A percentile compares a stretch with the other conserved stretches of the same genome.
Evolutionary conservation across 2,888 invertebrate species (phyloP).

Genomic region (Tridacna gigas): DNA sequence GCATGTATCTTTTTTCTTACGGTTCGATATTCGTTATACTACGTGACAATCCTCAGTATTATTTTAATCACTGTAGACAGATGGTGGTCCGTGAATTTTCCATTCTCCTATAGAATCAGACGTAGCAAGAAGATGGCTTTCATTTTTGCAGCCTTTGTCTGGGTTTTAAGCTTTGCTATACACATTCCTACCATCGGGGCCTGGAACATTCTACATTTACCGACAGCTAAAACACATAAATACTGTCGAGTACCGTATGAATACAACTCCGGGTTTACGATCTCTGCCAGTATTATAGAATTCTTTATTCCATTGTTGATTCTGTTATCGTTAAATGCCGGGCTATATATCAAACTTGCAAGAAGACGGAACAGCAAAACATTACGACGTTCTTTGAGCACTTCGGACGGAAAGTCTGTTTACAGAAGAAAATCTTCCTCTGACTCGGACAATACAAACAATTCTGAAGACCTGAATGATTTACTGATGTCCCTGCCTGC

Average conservation of each 20-base stretch:
- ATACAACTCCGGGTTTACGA: slow-evolving; percentile 65
- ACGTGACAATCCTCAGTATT: slow-evolving; percentile 77
- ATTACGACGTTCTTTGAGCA: slow-evolving; percentile 77
- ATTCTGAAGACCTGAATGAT: slow-evolving; percentile 37
- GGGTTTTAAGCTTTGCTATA: slow-evolving; percentile 72
- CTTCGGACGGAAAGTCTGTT: slow-evolving; percentile 70
- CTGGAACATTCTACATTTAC: slow-evolving; percentile 66
- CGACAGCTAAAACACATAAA: slow-evolving; percentile 29
- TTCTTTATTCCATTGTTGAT: slow-evolving; percentile 73
- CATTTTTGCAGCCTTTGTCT: slow-evolving; percentile 65
- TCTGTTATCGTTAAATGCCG: slow-evolving; percentile 73
- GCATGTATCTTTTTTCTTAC: slow-evolving; percentile 70
- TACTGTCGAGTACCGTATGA: slow-evolving; percentile 67
- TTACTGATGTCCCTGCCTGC: slow-evolving; percentile 12
- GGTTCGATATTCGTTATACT: slow-evolving; percentile 70
- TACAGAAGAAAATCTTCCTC: slow-evolving; percentile 71
- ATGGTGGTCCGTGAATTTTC: slow-evolving; percentile 80
- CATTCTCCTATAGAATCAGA: slow-evolving; percentile 77
- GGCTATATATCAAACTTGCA: slow-evolving; percentile 76
- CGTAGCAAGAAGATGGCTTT: slow-evolving; percentile 71
- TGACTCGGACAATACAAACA: slow-evolving; percentile 60
- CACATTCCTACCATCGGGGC: slow-evolving; percentile 72
- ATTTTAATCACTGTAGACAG: slow-evolving; percentile 77
- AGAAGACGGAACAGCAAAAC: slow-evolving; percentile 75
- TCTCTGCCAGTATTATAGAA: slow-evolving; percentile 67